Evolutionary conservation across 2,797 vertebrate species (phyloP), one percentile per base, ranked within the genome.

Genomic region (Simalia tracyae): DNA sequence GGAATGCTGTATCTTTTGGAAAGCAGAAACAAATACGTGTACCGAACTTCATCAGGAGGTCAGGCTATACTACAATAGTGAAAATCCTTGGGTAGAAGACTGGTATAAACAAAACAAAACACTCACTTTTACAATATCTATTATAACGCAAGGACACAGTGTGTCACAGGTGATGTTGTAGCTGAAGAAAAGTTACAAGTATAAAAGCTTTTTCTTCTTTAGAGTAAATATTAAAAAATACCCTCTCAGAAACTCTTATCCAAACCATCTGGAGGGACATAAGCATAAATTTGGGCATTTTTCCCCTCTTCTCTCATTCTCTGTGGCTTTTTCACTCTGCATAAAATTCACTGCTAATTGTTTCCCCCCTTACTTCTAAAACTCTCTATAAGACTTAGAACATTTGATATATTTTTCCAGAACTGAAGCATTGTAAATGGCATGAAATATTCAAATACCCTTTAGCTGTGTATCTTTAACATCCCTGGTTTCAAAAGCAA

Each of bases 401-500:
- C 87, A 42, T 59, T 26, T 88, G 91, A 85, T 94, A 92, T 94
- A 31, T 95, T 96, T 93, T 76, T 89, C 85, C 31, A 92, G 91
- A 95, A 89, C 84, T 92, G 93, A 92, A 91, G 76, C 72, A 93
- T 89, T 95, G 54, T 93, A 89, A 95, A 95, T 84, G 89, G 92
- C 22, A 94, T 92, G 15, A 95, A 94, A 95, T 46, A 5, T 64
- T 95, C 89, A 96, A 95, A 92, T 0, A 91, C 60, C 66, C 64
- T 89, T 94, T 59, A 92, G 1, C 87, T 93, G 66, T 76, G 46
- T 84, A 57, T 89, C 93, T 94, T 60, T 50, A 91, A 94, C 94
- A 89, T 84, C 90, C 50, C 94, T 84, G 60, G 56, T 94, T 95
- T 94, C 95, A 88, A 90, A 93, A 91, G 31, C 89, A 94, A 95